These are phyloP conservation scores for Harmothoe impar DNA, from an alignment of 2,888 invertebrate species.

Conservation along the genomic window DNA sequence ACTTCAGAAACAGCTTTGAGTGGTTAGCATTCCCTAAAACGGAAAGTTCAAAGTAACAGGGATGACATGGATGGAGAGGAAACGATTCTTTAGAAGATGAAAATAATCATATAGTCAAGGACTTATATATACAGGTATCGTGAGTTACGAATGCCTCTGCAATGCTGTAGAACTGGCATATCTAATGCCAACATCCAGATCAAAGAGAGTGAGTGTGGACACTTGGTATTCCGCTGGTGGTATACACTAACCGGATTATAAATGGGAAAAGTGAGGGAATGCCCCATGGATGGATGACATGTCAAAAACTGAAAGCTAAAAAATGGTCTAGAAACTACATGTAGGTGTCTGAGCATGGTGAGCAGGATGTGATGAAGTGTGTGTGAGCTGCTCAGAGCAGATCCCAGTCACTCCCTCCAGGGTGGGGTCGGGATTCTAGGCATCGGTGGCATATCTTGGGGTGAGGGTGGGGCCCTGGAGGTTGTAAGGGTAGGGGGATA, in stretches of 20 bases:
- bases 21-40: too few relatives aligned
- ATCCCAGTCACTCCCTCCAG: not conserved
- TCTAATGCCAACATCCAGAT: too few relatives aligned
- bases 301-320: not conserved
- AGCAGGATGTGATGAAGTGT: not conserved
- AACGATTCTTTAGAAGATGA: too few relatives aligned
- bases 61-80: too few relatives aligned
- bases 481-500: not conserved
- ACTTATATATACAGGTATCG: too few relatives aligned
- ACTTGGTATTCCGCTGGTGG: constrained; percentile 6
- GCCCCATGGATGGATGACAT: not conserved
- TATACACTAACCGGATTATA: not conserved
- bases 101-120: too few relatives aligned
- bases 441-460: not conserved
- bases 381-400: not conserved
- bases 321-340: too few relatives aligned
- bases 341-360: not conserved
- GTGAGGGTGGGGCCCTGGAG: not conserved
- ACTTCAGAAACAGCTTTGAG: too few relatives aligned
- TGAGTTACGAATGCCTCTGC: too few relatives aligned
- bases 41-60: too few relatives aligned
- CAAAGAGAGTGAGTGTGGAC: not conserved
- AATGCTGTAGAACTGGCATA: too few relatives aligned
- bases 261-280: constrained; percentile 29
- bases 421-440: not conserved